Evolutionary conservation across 2,797 vertebrate species (phyloP).

Genomic region (Urophycis tenuis): DNA sequence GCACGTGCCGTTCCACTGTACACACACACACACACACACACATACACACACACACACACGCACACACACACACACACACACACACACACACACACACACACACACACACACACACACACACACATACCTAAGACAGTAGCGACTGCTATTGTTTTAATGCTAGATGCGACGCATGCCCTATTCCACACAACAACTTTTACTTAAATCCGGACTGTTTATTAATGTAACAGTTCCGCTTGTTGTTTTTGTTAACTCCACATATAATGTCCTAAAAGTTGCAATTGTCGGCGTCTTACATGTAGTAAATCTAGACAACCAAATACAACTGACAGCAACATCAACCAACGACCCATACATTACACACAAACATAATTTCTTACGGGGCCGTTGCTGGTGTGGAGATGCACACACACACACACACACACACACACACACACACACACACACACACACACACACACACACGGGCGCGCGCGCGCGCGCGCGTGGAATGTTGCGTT

Average conservation of each 20-base stretch:
- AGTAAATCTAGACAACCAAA: not conserved
- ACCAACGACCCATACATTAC: slow-evolving; percentile 7
- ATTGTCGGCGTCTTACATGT: not conserved
- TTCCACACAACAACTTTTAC: not conserved
- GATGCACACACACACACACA: not conserved
- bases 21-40: not conserved
- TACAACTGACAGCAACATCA: slow-evolving; percentile 15
- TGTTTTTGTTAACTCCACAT: not conserved
- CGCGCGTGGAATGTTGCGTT: slow-evolving; percentile 3
- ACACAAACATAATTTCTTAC: not conserved
- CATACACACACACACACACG: not conserved
- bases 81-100: slow-evolving; percentile 7
- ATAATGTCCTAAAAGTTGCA: not conserved
- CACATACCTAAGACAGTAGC: not conserved
- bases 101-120: not conserved
- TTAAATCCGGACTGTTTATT: not conserved
- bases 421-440: slow-evolving; percentile 1
- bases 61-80: slow-evolving; percentile 22
- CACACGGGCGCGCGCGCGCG: slow-evolving; percentile 19
- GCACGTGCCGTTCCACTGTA: not conserved
- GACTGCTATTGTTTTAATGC: not conserved
- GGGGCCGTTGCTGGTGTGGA: not conserved
- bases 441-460: slow-evolving; percentile 3
- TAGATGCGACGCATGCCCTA: not conserved
- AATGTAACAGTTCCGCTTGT: not conserved